Conservation (phyloP, 2,113 vertebrate species). For the Hyperopisus bebe region DNA sequence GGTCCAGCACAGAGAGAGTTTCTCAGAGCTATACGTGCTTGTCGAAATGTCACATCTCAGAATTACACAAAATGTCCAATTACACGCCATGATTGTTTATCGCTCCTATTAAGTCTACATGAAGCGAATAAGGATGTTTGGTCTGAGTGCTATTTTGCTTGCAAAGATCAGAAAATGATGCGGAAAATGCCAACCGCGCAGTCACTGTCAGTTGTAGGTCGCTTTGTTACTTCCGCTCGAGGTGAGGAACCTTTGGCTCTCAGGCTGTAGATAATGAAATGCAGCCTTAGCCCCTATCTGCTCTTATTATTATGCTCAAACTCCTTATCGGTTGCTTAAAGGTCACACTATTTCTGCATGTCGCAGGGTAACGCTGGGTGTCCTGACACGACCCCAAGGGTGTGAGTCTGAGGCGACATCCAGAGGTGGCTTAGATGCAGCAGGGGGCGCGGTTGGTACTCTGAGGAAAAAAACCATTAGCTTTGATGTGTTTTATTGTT, state of each 20-base stretch:
- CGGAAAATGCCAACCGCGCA: neutral
- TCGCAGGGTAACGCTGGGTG: neutral
- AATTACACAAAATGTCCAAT: neutral
- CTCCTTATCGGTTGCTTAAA: constrained; percentile 7
- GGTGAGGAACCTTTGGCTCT: neutral
- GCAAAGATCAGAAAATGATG: neutral
- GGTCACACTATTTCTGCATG: neutral
- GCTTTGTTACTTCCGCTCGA: neutral
- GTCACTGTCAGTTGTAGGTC: neutral
- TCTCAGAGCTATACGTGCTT: neutral
- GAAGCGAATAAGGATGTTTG: neutral
- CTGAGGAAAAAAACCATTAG: neutral
- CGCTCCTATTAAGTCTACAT: neutral
- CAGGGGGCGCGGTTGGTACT: neutral
- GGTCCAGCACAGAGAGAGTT: neutral
- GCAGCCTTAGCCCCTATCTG: neutral
- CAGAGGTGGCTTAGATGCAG: neutral
- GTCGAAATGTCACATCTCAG: neutral
- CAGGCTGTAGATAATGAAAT: neutral
- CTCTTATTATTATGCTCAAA: neutral
- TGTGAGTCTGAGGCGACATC: neutral
- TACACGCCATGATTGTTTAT: neutral
- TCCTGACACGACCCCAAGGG: neutral
- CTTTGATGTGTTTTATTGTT: neutral
- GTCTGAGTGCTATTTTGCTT: neutral